Base-by-base conservation (phyloP, 2,888 invertebrate genomes). In the Artemia sinica region DNA sequence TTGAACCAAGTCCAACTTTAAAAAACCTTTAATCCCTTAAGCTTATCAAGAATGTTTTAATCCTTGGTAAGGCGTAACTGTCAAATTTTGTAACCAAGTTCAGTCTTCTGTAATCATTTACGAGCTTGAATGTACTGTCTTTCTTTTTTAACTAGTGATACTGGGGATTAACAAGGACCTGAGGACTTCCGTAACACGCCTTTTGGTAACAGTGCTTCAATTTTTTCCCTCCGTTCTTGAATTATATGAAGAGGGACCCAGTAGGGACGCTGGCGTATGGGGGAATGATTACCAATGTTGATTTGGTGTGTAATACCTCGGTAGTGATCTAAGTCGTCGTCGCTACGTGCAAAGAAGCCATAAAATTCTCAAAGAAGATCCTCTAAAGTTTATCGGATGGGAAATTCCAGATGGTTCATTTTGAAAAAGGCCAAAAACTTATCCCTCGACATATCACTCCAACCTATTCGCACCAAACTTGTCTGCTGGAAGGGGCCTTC, bases 81-180 rank as follows among this genome's bases (percentile, higher is more conserved):
- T 51, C 52, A 51, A 51, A 51, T 51, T 51, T 51, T 11, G 52
- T 51, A 11, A 51, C 52, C n/a, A 11, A 11, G n/a, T 51, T 51
- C 52, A 51, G 52, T 51, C n/a, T 51, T n/a, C 52, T 51, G n/a
- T 51, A 51, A 51, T 51, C 52, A n/a, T 51, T 51, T 51, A 51
- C 52, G 11, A 51, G 11, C n/a, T n/a, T 51, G n/a, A 11, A 51
- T 51, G 52, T 11, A n/a, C 52, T n/a, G 52, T 51, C 52, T n/a
- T 51, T 51, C n/a, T 51, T 51, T n/a, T n/a, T 51, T 51, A 11
- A 51, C 52, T 11, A 51, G 52, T 11, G 11, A 11, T 51, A 51
- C 52, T n/a, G 52, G 52, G 11, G 52, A 51, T 11, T 11, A 11
- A 11, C 52, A 51, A n/a, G 52, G 52, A n/a, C 52, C n/a, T 11